phyloP scores from a whole-genome alignment of 2,888 invertebrate genomes.

The Glaucopsyche alexis region DNA sequence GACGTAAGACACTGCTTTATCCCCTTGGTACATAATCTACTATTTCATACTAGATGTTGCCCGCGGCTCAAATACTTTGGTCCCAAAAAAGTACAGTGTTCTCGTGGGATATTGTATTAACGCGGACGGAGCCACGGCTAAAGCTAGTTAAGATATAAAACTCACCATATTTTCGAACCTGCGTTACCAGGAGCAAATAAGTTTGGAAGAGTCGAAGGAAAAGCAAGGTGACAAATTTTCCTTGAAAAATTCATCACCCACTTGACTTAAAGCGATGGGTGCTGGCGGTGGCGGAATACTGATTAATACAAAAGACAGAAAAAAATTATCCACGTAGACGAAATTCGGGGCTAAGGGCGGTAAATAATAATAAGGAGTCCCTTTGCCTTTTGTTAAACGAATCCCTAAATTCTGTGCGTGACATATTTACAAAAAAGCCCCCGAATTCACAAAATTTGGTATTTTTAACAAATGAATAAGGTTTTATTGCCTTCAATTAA shows the following conservation, averaged over 20 bases:
- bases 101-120: too few species aligned
- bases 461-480: background rate
- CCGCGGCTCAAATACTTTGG: too few species aligned
- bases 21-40: too few species aligned
- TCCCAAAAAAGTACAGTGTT: too few species aligned
- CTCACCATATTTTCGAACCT: background rate
- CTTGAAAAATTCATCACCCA: background rate
- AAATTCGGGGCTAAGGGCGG: background rate
- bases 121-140: too few species aligned
- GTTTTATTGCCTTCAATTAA: background rate
- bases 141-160: background rate
- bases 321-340: conserved; percentile 7
- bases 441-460: background rate
- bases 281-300: background rate
- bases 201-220: background rate
- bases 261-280: background rate
- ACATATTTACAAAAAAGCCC: conserved; percentile 4
- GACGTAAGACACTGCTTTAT: too few species aligned
- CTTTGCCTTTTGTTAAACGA: conserved; percentile 10
- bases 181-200: background rate
- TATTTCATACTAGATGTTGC: too few species aligned
- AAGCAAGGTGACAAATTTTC: background rate
- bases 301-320: background rate
- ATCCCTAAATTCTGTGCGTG: background rate
- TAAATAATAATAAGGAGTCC: background rate